Evolutionary conservation across 2,797 vertebrate genomes (phyloP).

Genomic region (Syndactyla subalaris): DNA sequence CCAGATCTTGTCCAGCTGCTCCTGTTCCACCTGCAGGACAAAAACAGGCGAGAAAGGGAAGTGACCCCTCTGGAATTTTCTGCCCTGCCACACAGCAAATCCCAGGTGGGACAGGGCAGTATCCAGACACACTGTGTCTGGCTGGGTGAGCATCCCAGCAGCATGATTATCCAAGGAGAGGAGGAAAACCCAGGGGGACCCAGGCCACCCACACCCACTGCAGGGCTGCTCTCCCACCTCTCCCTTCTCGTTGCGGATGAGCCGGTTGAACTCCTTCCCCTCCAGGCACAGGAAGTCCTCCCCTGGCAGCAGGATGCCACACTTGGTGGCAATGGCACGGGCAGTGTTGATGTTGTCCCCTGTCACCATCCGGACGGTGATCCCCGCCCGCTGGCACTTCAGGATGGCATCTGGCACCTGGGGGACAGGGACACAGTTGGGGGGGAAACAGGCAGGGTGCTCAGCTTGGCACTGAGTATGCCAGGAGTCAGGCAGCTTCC

Average conservation of each 20-base stretch:
- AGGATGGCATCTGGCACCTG: conserved; percentile 92
- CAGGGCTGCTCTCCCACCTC: conserved; percentile 80
- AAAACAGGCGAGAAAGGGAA: background rate
- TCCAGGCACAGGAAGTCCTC: conserved; percentile 95
- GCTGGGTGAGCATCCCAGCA: background rate
- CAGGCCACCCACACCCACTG: background rate
- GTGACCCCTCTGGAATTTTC: background rate
- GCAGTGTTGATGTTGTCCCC: conserved; percentile 99
- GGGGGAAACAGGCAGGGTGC: accelerated
- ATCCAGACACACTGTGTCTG: background rate
- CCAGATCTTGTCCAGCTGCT: conserved; percentile 97
- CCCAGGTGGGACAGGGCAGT: accelerated
- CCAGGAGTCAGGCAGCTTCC: accelerated
- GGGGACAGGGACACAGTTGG: background rate
- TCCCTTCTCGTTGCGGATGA: conserved; percentile 95
- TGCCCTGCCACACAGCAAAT: accelerated
- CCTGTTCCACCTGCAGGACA: conserved; percentile 89
- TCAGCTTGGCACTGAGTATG: accelerated
- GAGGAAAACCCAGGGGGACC: background rate
- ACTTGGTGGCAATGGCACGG: conserved; percentile 95
- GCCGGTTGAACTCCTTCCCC: conserved; percentile 95
- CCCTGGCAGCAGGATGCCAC: conserved; percentile 89
- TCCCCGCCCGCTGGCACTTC: conserved; percentile 93
- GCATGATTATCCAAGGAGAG: accelerated
- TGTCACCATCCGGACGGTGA: conserved; percentile 97